A percentile compares a stretch with the other conserved stretches of the same genome.
These are phyloP conservation scores for Cynaeus angustus DNA, from an alignment of 2,888 invertebrate species.

Conservation along the genomic window DNA sequence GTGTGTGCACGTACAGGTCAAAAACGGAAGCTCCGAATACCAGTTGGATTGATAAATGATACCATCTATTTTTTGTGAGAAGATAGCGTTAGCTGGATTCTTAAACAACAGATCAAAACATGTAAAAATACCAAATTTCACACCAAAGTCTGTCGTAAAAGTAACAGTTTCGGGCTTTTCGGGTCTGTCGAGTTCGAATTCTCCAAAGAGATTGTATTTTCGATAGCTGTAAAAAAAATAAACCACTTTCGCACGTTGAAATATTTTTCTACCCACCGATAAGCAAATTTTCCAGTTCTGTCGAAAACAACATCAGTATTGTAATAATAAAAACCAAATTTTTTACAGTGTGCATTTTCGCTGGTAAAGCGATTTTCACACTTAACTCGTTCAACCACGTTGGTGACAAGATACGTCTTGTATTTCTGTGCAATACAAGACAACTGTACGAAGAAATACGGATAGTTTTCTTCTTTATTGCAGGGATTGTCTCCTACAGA, in stretches of 20 bases:
- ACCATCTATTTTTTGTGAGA: constrained; percentile 71
- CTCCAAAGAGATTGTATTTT: constrained; percentile 18
- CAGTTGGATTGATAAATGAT: constrained; percentile 84
- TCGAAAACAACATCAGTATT: background rate
- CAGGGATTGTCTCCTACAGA: background rate
- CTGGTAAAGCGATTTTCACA: background rate
- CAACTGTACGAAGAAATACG: background rate
- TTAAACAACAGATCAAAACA: constrained; percentile 81
- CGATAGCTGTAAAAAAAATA: constrained; percentile 12
- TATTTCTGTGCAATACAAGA: background rate
- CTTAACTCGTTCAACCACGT: background rate
- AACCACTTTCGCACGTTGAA: too few species aligned
- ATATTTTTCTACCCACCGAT: background rate
- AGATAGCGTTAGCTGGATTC: constrained; percentile 77
- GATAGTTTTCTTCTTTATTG: background rate
- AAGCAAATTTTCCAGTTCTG: background rate
- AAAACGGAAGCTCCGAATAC: constrained; percentile 87
- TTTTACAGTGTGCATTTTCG: background rate
- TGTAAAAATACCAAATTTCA: constrained; percentile 16
- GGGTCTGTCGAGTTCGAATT: constrained; percentile 1
- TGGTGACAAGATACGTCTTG: background rate
- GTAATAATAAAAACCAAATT: background rate
- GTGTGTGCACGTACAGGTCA: constrained; percentile 73
- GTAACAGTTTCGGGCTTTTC: background rate
- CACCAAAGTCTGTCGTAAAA: constrained; percentile 15